These are phyloP conservation scores for Nephrocerus scutellatus DNA, from an alignment of 2,888 invertebrate species.

Conservation along the genomic window DNA sequence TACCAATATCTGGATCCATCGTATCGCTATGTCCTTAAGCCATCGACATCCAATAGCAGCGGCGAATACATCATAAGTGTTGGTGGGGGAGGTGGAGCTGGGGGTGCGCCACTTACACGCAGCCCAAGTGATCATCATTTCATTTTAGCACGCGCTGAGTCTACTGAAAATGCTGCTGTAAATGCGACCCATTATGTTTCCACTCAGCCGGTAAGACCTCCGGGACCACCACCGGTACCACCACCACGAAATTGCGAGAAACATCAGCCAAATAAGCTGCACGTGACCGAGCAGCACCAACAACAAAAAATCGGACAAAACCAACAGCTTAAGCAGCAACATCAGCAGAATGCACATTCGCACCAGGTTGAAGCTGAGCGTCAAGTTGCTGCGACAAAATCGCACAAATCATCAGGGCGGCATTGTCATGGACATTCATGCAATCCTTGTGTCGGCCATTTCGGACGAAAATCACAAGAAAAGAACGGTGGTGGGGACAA, in stretches of 20 bases:
- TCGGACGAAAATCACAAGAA: conserved; percentile 43
- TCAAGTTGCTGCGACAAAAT: no score
- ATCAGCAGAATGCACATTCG: conserved; percentile 22
- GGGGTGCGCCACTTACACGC: no score
- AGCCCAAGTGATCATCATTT: conserved; percentile 62
- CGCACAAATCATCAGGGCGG: conserved; percentile 36
- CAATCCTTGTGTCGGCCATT: conserved; percentile 62
- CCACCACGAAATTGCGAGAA: conserved; percentile 43
- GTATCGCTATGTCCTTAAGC: conserved; percentile 65
- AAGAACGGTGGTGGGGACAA: conserved; percentile 57
- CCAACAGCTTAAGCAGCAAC: conserved; percentile 16
- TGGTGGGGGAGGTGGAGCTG: conserved; percentile 53
- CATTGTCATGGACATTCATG: conserved; percentile 55
- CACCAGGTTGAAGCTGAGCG: conserved; percentile 13
- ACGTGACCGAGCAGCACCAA: conserved; percentile 14
- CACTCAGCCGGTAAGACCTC: conserved; percentile 26
- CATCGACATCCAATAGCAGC: conserved; percentile 56
- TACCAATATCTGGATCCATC: conserved; percentile 67
- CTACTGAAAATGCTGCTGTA: conserved; percentile 29
- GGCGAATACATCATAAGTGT: conserved; percentile 67
- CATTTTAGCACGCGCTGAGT: conserved; percentile 58
- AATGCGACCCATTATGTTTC: conserved; percentile 9
- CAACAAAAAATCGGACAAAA: not conserved
- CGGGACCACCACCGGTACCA: conserved; percentile 36
- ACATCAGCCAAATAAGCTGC: conserved; percentile 34